Evolutionary conservation across 2,113 vertebrate genomes (phyloP).

Genomic region (Megaceryle maxima): DNA sequence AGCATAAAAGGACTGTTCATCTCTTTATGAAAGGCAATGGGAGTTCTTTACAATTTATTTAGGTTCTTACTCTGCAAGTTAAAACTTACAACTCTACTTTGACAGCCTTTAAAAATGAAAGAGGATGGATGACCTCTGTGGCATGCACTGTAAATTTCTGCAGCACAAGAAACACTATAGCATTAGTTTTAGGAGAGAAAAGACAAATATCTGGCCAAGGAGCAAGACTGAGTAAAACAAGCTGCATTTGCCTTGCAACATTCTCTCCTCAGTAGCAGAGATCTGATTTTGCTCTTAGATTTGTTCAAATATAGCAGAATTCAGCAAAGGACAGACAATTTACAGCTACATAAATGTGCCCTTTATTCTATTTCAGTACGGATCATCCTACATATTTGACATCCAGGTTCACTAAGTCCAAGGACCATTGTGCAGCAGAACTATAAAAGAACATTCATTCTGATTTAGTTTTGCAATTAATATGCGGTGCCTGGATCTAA

Average conservation of each 20-base stretch:
- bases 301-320: conserved; percentile 19
- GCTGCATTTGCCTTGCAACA: neutral
- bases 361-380: conserved; percentile 32
- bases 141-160: neutral
- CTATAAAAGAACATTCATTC: conserved; percentile 23
- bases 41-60: conserved; percentile 29
- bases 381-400: conserved; percentile 12
- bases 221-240: neutral
- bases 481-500: conserved; percentile 18
- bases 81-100: neutral
- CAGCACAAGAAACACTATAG: neutral
- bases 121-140: neutral
- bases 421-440: conserved; percentile 13
- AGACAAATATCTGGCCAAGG: neutral
- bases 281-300: neutral
- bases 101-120: conserved; percentile 7
- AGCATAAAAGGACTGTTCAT: conserved; percentile 12
- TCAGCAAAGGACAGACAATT: neutral
- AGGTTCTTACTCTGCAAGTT: neutral
- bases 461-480: conserved; percentile 42
- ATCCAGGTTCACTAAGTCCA: conserved; percentile 24
- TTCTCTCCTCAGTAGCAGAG: neutral
- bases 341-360: neutral
- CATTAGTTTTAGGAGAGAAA: conserved; percentile 1
- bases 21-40: conserved; percentile 3